These are phyloP conservation scores for Erpornis zantholeuca DNA, from an alignment of 2,113 vertebrate genomes.

Conservation along the genomic window DNA sequence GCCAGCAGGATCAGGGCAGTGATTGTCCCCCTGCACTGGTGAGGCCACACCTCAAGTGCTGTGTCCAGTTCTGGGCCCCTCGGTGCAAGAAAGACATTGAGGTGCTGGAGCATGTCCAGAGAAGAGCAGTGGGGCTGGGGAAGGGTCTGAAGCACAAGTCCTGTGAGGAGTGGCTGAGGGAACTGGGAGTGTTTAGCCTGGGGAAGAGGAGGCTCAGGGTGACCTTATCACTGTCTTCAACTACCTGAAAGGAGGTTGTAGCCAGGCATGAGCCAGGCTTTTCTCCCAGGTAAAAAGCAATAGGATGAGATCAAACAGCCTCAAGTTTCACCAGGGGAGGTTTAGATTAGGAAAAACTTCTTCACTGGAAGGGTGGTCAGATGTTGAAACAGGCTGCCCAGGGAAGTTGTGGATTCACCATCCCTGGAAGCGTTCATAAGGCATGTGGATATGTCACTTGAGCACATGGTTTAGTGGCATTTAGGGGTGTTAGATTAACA, in stretches of 20 bases:
- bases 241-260: background rate
- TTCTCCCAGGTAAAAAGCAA: background rate
- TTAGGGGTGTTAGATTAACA: background rate
- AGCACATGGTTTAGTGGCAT: background rate
- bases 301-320: background rate
- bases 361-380: background rate
- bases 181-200: rapidly evolving
- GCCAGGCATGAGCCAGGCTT: background rate
- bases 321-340: background rate
- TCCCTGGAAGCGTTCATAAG: background rate
- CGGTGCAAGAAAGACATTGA: rapidly evolving
- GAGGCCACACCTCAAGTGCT: rapidly evolving
- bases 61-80: background rate
- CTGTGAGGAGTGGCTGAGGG: background rate
- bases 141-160: background rate
- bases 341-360: background rate
- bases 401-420: background rate
- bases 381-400: background rate
- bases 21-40: background rate
- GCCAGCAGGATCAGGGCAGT: background rate
- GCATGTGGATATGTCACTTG: background rate
- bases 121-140: rapidly evolving
- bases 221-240: background rate
- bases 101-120: rapidly evolving
- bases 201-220: background rate